Conservation (phyloP, 2,113 vertebrate species). For the Neodon shergylaensis region DNA sequence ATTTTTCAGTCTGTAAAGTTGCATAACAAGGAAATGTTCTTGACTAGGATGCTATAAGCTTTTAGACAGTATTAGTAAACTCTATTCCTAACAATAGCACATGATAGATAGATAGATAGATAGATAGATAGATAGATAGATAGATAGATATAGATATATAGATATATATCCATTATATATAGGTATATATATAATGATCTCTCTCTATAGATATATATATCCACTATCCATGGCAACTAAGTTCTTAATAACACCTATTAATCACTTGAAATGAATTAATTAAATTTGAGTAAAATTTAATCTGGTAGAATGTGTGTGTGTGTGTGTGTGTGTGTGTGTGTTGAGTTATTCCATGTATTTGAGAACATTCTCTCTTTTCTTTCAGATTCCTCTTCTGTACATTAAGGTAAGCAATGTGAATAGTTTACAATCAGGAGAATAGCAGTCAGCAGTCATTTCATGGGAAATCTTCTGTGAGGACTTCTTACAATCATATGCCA, state of each 20-base stretch:
- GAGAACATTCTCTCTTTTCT: conserved; percentile 51
- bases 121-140: no score
- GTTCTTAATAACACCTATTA: conserved; percentile 34
- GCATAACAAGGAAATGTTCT: not conserved
- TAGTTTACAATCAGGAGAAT: not conserved
- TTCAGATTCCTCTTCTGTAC: conserved; percentile 70
- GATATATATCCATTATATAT: no score
- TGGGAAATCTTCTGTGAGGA: not conserved
- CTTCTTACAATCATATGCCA: not conserved
- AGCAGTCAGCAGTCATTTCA: not conserved
- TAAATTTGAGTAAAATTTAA: not conserved
- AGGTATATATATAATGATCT: not conserved
- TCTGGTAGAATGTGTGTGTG: not conserved
- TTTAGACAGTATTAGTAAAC: conserved; percentile 17
- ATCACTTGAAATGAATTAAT: conserved; percentile 1
- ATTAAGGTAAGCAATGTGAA: conserved; percentile 69
- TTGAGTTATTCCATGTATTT: conserved; percentile 3
- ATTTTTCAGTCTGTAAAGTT: conserved; percentile 5
- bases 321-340: not conserved
- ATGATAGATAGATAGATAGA: no score
- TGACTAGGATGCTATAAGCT: not conserved
- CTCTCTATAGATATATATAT: not conserved
- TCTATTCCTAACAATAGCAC: not conserved
- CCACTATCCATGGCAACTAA: not conserved
- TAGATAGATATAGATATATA: no score